These are phyloP conservation scores for Papilio protenor DNA, from an alignment of 2,888 invertebrate species.

Conservation along the genomic window DNA sequence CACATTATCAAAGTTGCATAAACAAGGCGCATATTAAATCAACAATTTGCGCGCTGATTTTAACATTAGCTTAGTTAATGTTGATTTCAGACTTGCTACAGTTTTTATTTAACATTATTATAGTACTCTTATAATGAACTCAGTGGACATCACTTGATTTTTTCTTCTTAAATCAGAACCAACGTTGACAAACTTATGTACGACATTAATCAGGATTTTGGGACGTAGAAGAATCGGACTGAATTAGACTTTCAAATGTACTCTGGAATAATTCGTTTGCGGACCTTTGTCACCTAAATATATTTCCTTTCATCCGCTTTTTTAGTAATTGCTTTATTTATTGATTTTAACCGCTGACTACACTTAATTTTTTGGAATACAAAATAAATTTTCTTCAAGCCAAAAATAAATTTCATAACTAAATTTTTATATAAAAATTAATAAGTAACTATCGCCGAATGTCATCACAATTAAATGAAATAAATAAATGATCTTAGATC, in stretches of 20 bases:
- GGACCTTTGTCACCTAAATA: not conserved
- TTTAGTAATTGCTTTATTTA: not conserved
- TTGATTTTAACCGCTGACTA: not conserved
- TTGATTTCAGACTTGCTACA: not conserved
- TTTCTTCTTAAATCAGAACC: not conserved
- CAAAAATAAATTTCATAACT: too few species aligned
- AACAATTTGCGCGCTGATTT: not conserved
- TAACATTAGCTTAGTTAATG: not conserved
- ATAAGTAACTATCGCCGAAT: not conserved
- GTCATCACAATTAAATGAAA: not conserved
- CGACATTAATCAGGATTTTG: conserved; percentile 6
- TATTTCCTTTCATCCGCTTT: not conserved
- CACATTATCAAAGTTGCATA: not conserved
- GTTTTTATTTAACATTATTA: not conserved
- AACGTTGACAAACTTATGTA: not conserved
- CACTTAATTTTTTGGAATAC: too few species aligned
- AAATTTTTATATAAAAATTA: not conserved
- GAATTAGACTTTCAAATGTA: conserved; percentile 33
- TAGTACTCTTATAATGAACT: not conserved
- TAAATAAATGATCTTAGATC: not conserved
- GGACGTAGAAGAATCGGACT: conserved; percentile 7
- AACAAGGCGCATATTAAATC: not conserved
- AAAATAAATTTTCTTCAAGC: too few species aligned
- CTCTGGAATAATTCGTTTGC: conserved; percentile 22
- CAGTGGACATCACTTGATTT: not conserved